Base-by-base conservation (phyloP, 2,797 vertebrate genomes). In the Anguilla pacifica region DNA sequence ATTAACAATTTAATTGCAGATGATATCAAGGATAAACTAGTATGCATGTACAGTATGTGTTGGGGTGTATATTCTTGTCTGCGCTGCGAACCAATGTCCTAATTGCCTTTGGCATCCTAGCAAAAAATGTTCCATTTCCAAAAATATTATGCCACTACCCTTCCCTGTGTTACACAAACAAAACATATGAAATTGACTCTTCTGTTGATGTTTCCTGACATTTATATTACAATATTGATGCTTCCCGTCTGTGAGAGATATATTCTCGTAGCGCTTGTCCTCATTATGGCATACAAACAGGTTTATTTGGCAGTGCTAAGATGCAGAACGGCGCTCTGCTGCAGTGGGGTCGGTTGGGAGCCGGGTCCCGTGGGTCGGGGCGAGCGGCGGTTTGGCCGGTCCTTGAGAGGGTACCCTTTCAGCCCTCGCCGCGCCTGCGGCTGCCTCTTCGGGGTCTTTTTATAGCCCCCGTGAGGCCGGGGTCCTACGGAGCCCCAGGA, bases 361-460 rank as follows among this genome's bases (percentile, higher is more conserved):
- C 35, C 35, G 25, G 46, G 77, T 49, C 77, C 5, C 7, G 6
- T 13, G 0, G 19, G 7, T 19, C 11, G 43, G 39, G 43, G 64
- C 11, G 83, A 77, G n/a, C 43, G 46, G 88, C 72, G 86, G 83
- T 86, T 86, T 82, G 28, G 4, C 25, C 31, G 31, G 5, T 57
- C 17, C 28, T 11, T 28, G 57, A 59, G 88, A 91, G 88, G 74
- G 85, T 88, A 92, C 88, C 89, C 90, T 92, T 93, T 90, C 74
- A 84, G 84, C 57, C 57, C 51, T 2, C 43, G 31, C 39, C 19
- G 46, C 74, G 6, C 10, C 74, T 57, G 19, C 35, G 43, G 19
- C 28, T 82, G 46, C 90, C 88, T 87, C 15, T 90, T 90, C 81
- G 5, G 39, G 6, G 91, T 93, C 93, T 94, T 94, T 93, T 93